Base-by-base conservation (phyloP, 2,797 vertebrate genomes). In the Myripristis murdjan region DNA sequence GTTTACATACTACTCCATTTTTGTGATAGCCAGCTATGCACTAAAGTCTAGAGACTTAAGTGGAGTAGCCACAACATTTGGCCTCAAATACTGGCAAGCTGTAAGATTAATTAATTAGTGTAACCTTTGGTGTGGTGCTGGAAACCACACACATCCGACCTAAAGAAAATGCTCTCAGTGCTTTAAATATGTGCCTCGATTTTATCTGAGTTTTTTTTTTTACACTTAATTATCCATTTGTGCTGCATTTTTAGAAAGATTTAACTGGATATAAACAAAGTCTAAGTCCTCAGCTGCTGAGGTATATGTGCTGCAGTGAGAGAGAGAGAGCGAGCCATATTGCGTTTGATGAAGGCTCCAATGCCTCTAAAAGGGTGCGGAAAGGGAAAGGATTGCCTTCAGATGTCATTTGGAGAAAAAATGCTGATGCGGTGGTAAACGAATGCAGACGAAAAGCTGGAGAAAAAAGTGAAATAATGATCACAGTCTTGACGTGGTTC, bases 401-500 rank as follows among this genome's bases (percentile, higher is more conserved):
- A 95, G 93, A 97, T 95, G 96, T 96, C 91, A 95, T 94, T 95
- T 94, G 92, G 87, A 78, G 65, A 90, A 88, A 96, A 93, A 95
- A 94, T 89, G 93, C 89, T 96, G 96, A 97, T 95, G 95, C 78
- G 92, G 95, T 93, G 94, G 94, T 96, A 97, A 97, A 95, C 91
- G 94, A 94, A 95, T 95, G 95, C 96, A 96, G 96, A 93, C 94
- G 89, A 92, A 95, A 94, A 84, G 84, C 82, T 70, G 73, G 62
- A 85, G 83, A 87, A 90, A 90, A 71, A 79, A 82, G 88, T 79
- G 87, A 87, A 90, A 89, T 90, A 90, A 87, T 77, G 89, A 90
- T 90, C 82, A 74, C 79, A 86, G 89, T 82, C 87, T 85, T 92
- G 89, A 92, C 89, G 81, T 81, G 89, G 88, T 91, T 85, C 84